Evolutionary conservation across 2,113 vertebrate species (phyloP).

Genomic region (Corythaixoides concolor): DNA sequence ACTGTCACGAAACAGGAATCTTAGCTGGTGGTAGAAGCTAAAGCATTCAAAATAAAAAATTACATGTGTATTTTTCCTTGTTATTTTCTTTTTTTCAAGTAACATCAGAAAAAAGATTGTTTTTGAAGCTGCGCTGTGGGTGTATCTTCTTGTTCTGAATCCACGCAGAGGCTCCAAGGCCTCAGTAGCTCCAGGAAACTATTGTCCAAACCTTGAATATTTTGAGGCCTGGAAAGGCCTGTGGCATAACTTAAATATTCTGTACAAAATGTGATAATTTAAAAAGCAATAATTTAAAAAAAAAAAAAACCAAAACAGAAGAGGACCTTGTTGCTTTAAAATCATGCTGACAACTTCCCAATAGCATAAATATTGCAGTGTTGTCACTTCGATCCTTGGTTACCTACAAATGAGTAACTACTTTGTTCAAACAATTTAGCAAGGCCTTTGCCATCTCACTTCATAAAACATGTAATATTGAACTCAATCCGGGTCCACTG

Average conservation of each 20-base stretch:
- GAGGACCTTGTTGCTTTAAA: background rate
- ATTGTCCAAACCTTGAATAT: background rate
- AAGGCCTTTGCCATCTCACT: background rate
- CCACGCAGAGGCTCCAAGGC: fast-evolving
- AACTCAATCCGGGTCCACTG: background rate
- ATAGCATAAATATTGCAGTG: background rate
- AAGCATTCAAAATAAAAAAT: background rate
- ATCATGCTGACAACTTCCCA: background rate
- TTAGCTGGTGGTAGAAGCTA: background rate
- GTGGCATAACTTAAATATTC: background rate
- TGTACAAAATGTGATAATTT: background rate
- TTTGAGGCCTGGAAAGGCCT: background rate
- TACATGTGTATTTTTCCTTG: background rate
- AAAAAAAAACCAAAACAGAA: background rate
- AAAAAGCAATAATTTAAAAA: background rate
- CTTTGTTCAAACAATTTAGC: background rate
- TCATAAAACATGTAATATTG: background rate
- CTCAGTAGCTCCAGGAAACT: background rate
- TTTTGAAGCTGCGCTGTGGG: background rate
- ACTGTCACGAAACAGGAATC: background rate
- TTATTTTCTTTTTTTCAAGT: background rate
- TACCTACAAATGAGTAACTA: background rate
- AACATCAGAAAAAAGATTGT: background rate
- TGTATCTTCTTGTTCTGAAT: background rate
- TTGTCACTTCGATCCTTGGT: background rate